phyloP scores from a whole-genome alignment of 1,140 invertebrate genomes.

The Trichomalopsis sarcophagae region DNA sequence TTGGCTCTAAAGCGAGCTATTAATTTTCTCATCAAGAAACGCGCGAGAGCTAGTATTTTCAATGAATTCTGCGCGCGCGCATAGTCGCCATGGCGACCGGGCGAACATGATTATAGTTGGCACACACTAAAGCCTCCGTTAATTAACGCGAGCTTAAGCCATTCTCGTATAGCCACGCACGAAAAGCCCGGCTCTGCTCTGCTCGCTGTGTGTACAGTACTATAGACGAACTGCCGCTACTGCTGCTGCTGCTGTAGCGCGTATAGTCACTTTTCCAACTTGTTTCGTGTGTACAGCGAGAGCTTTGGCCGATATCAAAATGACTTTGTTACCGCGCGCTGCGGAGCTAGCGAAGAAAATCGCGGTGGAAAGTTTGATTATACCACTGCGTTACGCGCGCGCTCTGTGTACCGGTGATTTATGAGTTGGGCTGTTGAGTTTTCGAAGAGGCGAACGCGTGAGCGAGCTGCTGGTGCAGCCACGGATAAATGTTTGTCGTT shows the following conservation, averaged over 20 bases:
- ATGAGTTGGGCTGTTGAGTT: too few relatives aligned
- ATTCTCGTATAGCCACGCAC: slow-evolving; percentile 60
- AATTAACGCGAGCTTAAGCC: slow-evolving; percentile 68
- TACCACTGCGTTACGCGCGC: too few relatives aligned
- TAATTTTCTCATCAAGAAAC: slow-evolving; percentile 35
- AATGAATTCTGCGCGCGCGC: slow-evolving; percentile 35
- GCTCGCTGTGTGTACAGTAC: not conserved
- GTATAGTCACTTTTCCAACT: slow-evolving; percentile 8
- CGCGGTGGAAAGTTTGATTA: not conserved
- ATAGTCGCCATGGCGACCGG: slow-evolving; percentile 59
- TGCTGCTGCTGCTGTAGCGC: not conserved
- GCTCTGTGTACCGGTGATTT: too few relatives aligned
- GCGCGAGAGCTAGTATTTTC: not conserved
- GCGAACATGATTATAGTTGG: slow-evolving; percentile 63
- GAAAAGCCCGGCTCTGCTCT: not conserved
- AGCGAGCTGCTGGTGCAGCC: too few relatives aligned
- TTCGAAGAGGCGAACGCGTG: too few relatives aligned
- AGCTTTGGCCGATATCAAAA: not conserved
- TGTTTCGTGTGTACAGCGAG: not conserved
- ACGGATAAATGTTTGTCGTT: too few relatives aligned
- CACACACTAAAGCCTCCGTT: slow-evolving; percentile 66
- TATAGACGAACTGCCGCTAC: not conserved
- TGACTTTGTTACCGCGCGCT: not conserved
- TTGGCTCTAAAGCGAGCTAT: not conserved
- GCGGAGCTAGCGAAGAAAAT: not conserved